Base-by-base conservation (phyloP, 2,113 vertebrate genomes). In the Aspidoscelis tigris region DNA sequence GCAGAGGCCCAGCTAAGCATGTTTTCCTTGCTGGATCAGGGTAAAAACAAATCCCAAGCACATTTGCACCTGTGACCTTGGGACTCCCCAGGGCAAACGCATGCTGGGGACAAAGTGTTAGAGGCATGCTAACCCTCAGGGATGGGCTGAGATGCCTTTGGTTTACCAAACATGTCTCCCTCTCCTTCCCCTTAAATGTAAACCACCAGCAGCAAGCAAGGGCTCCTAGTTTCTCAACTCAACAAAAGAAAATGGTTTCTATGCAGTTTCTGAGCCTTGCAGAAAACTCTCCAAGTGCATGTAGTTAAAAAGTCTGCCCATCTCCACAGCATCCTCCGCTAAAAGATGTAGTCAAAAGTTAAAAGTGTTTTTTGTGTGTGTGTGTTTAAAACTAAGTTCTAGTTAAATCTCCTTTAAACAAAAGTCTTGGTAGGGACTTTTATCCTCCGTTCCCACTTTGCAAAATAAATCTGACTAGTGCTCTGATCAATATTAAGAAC, bases 61-160 rank as follows among this genome's bases (percentile, higher is more conserved):
- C 26, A 47, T 18, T 55, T 10, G 68, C 85, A 78, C 66, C 69
- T 78, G 68, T 72, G 58, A 73, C 33, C 55, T 64, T 64, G 18
- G 43, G 41, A 24, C 9, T 24, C 74, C 80, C 41, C 8, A 33
- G 73, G 53, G 74, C n/a, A 77, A 50, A 11, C 22, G 20, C 39
- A 41, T 65, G 80, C 39, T 61, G 65, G 39, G 22, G 14, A 18
- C 44, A 66, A n/a, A 65, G 43, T 47, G 72, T 64, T 16, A 72
- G 18, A 47, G 43, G 41, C 11, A 26, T 12, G 2, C 41, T 43
- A 68, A 33, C 16, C 80, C 72, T 61, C 69, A 18, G 55, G 69
- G 69, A 10, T 64, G 33, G 58, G 26, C n/a, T 64, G 44, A 78
- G 41, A 84, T 84, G 83, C 76, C 76, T 73, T 84, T 71, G 70